These are phyloP conservation scores for Falco biarmicus DNA, from an alignment of 2,797 vertebrate species.

Conservation along the genomic window DNA sequence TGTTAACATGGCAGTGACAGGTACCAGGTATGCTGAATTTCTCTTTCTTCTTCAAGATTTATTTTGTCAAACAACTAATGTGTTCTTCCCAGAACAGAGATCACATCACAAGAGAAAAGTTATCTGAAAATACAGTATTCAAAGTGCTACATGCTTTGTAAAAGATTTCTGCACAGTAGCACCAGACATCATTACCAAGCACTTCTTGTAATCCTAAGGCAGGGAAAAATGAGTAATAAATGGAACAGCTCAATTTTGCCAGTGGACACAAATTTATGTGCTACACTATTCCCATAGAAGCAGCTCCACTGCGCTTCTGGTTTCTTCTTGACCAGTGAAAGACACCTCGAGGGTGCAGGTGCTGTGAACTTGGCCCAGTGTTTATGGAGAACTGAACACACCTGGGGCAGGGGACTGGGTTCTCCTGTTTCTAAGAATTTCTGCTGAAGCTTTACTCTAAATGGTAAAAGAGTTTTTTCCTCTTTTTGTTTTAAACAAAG, in stretches of 20 bases:
- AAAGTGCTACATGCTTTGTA: neutral
- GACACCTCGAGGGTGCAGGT: neutral
- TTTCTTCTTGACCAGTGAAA: neutral
- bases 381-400: neutral
- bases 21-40: neutral
- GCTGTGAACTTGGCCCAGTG: neutral
- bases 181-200: neutral
- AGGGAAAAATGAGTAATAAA: neutral
- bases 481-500: slow-evolving; percentile 11
- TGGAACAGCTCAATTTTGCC: neutral
- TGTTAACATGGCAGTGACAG: neutral
- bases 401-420: neutral
- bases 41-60: neutral
- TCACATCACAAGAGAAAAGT: neutral
- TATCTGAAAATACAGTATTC: neutral
- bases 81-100: neutral
- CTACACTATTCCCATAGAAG: neutral
- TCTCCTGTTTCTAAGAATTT: slow-evolving; percentile 14
- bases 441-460: neutral
- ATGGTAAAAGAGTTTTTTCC: neutral
- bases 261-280: neutral
- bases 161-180: neutral
- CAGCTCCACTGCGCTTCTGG: neutral
- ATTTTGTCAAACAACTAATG: neutral
- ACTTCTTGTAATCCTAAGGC: neutral